These are phyloP conservation scores for Dendrolimus houi DNA, from an alignment of 2,888 invertebrate genomes.

Conservation along the genomic window DNA sequence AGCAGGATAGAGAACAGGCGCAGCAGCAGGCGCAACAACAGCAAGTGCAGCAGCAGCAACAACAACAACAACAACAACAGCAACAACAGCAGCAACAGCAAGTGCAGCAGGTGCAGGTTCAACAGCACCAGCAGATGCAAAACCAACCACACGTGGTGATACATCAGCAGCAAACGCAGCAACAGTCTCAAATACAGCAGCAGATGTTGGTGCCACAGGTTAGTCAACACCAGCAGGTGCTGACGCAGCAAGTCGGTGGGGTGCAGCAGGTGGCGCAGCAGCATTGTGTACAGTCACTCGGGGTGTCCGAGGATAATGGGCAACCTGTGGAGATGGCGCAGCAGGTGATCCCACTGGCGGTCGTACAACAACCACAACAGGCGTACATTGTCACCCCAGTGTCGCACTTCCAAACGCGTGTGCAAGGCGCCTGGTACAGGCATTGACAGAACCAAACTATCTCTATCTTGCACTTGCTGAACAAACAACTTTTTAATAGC, in stretches of 20 bases:
- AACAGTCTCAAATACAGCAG: slow-evolving; percentile 57
- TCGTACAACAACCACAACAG: slow-evolving; percentile 79
- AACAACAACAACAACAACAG: slow-evolving; percentile 52
- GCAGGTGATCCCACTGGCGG: slow-evolving; percentile 79
- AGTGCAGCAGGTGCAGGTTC: slow-evolving; percentile 59
- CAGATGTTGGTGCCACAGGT: slow-evolving; percentile 70
- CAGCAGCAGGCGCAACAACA: slow-evolving; percentile 48
- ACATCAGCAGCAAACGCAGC: slow-evolving; percentile 52
- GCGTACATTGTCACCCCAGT: slow-evolving; percentile 81
- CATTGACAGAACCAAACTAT: slow-evolving; percentile 45
- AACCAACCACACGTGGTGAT: slow-evolving; percentile 60
- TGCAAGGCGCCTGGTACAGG: slow-evolving; percentile 76
- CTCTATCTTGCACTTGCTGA: background rate
- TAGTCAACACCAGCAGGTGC: slow-evolving; percentile 68
- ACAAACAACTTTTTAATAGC: too few species aligned
- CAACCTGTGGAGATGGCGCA: slow-evolving; percentile 79
- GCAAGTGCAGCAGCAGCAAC: slow-evolving; percentile 41
- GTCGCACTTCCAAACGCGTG: slow-evolving; percentile 79
- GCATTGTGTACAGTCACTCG: slow-evolving; percentile 67
- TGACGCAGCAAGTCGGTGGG: slow-evolving; percentile 57
- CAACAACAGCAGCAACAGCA: slow-evolving; percentile 60
- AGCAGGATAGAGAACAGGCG: slow-evolving; percentile 58
- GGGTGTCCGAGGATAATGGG: slow-evolving; percentile 62
- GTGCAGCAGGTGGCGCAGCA: slow-evolving; percentile 65
- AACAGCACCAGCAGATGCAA: slow-evolving; percentile 63